Evolutionary conservation across 2,113 vertebrate species (phyloP).

Genomic region (Fukomys damarensis): DNA sequence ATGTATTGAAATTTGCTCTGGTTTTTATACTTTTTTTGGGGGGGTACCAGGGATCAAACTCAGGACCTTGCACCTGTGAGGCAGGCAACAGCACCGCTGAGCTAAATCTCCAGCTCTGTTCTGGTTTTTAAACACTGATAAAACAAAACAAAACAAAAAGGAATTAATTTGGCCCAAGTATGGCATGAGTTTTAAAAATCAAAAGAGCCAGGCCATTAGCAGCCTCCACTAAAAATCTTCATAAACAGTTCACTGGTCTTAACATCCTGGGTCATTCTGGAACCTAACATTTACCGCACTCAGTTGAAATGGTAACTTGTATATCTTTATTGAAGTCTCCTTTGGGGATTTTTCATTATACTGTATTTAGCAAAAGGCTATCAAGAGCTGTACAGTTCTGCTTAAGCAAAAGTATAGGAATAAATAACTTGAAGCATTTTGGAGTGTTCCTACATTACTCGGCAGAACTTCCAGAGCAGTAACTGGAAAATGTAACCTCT

Average conservation of each 20-base stretch:
- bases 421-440: not conserved
- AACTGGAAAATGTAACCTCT: not conserved
- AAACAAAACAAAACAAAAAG: not conserved
- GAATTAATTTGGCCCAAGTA: not conserved
- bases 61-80: too few relatives aligned
- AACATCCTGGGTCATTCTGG: not conserved
- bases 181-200: not conserved
- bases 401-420: conserved; percentile 4
- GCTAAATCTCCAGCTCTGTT: too few relatives aligned
- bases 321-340: conserved; percentile 7
- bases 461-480: not conserved
- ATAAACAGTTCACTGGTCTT: not conserved
- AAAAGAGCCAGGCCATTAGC: not conserved
- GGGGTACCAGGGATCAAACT: too few relatives aligned
- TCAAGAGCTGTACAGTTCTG: not conserved
- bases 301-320: not conserved
- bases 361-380: not conserved
- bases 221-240: not conserved
- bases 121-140: not conserved
- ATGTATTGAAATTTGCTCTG: not conserved
- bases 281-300: not conserved
- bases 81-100: too few relatives aligned
- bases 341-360: not conserved
- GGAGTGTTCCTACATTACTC: not conserved
- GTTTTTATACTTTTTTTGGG: too few relatives aligned